Evolutionary conservation across 2,797 vertebrate genomes (phyloP), one percentile per base, ranked within the genome.

Genomic region (Simalia tracyae): DNA sequence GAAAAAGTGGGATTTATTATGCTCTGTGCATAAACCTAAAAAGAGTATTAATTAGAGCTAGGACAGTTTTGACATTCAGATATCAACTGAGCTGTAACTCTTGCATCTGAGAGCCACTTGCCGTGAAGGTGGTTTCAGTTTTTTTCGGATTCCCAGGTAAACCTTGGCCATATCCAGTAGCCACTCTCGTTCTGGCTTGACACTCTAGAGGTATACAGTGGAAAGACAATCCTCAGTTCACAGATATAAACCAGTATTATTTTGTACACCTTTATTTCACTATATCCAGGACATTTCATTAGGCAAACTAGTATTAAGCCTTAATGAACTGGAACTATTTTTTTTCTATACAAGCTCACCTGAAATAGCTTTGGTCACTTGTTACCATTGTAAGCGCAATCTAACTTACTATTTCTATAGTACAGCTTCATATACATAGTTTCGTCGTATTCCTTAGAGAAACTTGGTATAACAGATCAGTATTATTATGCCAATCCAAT

Each of bases 181-280:
- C 99, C 99, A 99, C 76, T 99, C 99, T 2, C 98, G 98, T 95
- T 99, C 99, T 0, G 98, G 98, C 94, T 98, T 99, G 96, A 97
- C 97, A 90, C 98, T 99, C 99, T 99, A 96, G 24, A 89, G 63
- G 96, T 19, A 14, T 4, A 94, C 10, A 94, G 3, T 81, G 19
- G 0, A 0, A 0, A 57, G 15, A 54, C 7, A 8, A 28, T 2
- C 60, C n/a, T 96, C 87, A 94, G n/a, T 87, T 46, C 0, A 0
- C 3, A 66, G 50, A 28, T 17, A 85, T 19, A 46, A 22, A 8
- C 11, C 63, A 64, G 28, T 15, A 54, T 24, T n/a, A 60, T 85
- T 85, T 63, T 86, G 60, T n/a, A 10, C 59, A 54, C 31, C 14
- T 84, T 84, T 50, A 28, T 22, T 84, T 54, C 36, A 61, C 3